phyloP scores from a whole-genome alignment of 2,113 vertebrate genomes.

The Misgurnus mizolepis region DNA sequence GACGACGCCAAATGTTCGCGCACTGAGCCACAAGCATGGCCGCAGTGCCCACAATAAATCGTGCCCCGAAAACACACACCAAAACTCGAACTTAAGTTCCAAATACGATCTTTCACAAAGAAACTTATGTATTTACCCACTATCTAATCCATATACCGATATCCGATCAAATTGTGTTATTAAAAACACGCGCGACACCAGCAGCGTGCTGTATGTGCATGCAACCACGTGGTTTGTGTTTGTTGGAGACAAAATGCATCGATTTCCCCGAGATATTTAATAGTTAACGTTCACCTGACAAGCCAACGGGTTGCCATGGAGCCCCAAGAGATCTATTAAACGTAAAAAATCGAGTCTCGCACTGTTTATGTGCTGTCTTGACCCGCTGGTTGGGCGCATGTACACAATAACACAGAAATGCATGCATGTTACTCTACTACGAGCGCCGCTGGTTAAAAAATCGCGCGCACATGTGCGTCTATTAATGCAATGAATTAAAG shows the following conservation, averaged over 20 bases:
- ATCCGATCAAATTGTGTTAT: not conserved
- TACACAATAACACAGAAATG: conserved; percentile 75
- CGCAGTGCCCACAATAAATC: conserved; percentile 78
- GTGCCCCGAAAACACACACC: conserved; percentile 24
- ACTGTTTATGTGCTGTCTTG: conserved; percentile 43
- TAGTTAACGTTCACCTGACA: conserved; percentile 38
- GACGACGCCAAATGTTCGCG: conserved; percentile 60
- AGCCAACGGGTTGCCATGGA: not conserved
- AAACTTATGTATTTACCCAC: not conserved
- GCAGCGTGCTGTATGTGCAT: conserved; percentile 75
- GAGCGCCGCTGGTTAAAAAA: conserved; percentile 51
- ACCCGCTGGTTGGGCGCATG: conserved; percentile 60
- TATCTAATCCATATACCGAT: not conserved
- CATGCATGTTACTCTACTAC: conserved; percentile 69
- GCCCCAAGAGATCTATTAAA: not conserved
- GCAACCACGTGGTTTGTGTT: conserved; percentile 92
- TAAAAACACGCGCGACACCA: conserved; percentile 51
- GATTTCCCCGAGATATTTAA: conserved; percentile 70
- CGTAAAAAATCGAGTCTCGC: conserved; percentile 36
- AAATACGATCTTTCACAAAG: not conserved
- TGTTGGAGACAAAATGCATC: conserved; percentile 80
- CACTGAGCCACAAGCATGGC: conserved; percentile 79
- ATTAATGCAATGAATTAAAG: conserved; percentile 3
- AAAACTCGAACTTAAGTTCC: not conserved
- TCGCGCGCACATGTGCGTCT: conserved; percentile 7